phyloP scores from a whole-genome alignment of 1,140 invertebrate genomes.

The Panulirus ornatus region DNA sequence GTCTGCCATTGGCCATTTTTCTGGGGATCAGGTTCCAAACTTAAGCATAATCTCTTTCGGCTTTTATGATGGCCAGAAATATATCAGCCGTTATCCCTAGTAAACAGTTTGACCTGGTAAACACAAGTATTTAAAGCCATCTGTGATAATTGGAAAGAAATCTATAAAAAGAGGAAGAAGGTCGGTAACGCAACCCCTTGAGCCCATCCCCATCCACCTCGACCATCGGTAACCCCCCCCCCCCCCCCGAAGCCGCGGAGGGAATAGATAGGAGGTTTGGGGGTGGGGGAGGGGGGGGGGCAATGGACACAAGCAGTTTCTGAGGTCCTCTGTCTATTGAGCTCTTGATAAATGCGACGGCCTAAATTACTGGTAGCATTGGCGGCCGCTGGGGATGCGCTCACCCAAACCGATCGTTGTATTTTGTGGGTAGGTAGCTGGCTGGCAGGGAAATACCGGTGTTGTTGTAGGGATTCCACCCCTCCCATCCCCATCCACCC shows the following conservation, averaged over 20 bases:
- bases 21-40: slow-evolving; percentile 32
- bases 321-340: slow-evolving; percentile 42
- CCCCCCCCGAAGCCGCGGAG: neutral
- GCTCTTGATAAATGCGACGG: slow-evolving; percentile 43
- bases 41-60: slow-evolving; percentile 56
- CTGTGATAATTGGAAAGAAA: slow-evolving; percentile 18
- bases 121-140: slow-evolving; percentile 35
- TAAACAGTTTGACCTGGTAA: slow-evolving; percentile 59
- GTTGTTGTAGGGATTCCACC: neutral
- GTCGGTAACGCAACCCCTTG: neutral
- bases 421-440: neutral
- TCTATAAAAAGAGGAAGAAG: slow-evolving; percentile 3
- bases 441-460: neutral
- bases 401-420: no score
- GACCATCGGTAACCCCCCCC: neutral
- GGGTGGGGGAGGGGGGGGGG: neutral
- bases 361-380: slow-evolving; percentile 43
- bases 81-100: slow-evolving; percentile 42
- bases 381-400: neutral
- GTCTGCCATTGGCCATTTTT: slow-evolving; percentile 60
- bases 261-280: neutral
- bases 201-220: neutral
- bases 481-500: neutral
- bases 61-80: slow-evolving; percentile 54
- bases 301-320: slow-evolving; percentile 51